phyloP scores from a whole-genome alignment of 2,888 invertebrate species.

The Rhamnusium bicolor region DNA sequence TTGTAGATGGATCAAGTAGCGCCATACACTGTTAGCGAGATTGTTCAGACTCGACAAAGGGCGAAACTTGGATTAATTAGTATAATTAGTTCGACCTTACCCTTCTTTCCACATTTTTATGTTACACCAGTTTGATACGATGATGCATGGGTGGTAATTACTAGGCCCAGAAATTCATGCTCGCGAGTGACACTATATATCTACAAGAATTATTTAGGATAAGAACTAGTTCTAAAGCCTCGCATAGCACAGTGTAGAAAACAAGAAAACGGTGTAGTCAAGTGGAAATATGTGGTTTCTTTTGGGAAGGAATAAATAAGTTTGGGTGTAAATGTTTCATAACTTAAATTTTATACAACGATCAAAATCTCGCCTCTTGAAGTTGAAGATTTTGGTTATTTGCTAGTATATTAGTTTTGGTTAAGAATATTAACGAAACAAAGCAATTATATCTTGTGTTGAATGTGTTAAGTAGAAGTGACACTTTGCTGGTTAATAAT shows the following conservation, averaged over 20 bases:
- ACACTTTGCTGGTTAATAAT: too few species aligned
- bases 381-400: too few species aligned
- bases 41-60: conserved; percentile 65
- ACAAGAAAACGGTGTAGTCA: not conserved
- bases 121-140: conserved; percentile 37
- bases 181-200: conserved; percentile 1
- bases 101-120: conserved; percentile 45
- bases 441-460: too few species aligned
- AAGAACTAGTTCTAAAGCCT: not conserved
- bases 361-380: not conserved
- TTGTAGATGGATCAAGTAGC: conserved; percentile 69
- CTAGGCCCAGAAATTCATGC: not conserved
- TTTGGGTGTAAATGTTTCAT: too few species aligned
- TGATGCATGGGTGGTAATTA: conserved; percentile 13
- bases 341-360: not conserved
- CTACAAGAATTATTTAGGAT: not conserved
- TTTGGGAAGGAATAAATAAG: not conserved
- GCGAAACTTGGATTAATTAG: conserved; percentile 68
- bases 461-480: too few species aligned
- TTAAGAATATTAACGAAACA: too few species aligned
- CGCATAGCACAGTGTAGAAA: not conserved
- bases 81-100: conserved; percentile 65
- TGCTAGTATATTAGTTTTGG: too few species aligned
- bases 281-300: not conserved
- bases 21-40: conserved; percentile 68